phyloP scores from a whole-genome alignment of 2,113 vertebrate genomes.

The Sebastes schlegelii region DNA sequence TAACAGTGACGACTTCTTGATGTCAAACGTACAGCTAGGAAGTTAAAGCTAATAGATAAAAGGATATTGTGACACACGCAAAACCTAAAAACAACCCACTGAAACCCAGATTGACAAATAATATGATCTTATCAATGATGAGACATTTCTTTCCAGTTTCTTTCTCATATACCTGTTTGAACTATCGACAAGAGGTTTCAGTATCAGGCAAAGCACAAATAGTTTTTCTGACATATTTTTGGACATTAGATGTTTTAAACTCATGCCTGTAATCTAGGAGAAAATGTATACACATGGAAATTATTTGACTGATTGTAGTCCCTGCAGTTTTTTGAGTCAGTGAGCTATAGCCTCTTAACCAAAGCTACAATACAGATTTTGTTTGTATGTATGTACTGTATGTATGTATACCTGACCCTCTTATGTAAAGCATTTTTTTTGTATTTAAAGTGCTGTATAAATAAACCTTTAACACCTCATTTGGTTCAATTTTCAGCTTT shows the following conservation, averaged over 20 bases:
- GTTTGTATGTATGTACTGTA: background rate
- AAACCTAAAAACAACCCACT: background rate
- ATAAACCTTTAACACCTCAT: background rate
- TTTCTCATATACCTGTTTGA: background rate
- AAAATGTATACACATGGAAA: too few relatives aligned
- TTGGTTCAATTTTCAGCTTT: background rate
- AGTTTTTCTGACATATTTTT: too few relatives aligned
- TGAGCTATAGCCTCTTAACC: too few relatives aligned
- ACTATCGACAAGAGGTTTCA: background rate
- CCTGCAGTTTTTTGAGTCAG: too few relatives aligned
- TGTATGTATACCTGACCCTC: background rate
- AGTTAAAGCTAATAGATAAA: conserved; percentile 18
- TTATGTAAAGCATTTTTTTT: background rate
- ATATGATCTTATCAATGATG: conserved; percentile 22
- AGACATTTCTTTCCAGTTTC: background rate
- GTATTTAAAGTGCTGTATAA: background rate
- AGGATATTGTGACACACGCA: conserved; percentile 12
- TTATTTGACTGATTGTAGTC: too few relatives aligned
- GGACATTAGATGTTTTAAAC: too few relatives aligned
- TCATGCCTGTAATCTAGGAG: too few relatives aligned
- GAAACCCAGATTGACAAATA: background rate
- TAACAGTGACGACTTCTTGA: background rate
- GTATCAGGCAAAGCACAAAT: background rate
- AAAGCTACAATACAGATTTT: too few relatives aligned
- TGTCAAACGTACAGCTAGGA: background rate